These are phyloP conservation scores for Bungarus multicinctus DNA, from an alignment of 2,113 vertebrate genomes.

Conservation along the genomic window DNA sequence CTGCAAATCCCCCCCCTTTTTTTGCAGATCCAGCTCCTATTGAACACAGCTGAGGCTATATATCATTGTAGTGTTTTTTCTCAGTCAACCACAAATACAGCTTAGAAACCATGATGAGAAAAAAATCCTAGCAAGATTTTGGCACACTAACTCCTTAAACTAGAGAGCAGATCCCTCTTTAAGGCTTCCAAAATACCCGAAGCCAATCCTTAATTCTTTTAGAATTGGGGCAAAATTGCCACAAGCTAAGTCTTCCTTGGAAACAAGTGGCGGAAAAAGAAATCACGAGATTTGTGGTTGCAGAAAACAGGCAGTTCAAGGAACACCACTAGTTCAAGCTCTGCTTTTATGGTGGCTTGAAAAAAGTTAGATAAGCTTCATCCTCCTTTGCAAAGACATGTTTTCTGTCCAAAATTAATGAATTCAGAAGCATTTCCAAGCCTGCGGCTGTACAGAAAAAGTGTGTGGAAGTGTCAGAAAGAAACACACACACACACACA, in stretches of 20 bases:
- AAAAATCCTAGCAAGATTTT: background rate
- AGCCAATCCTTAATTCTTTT: background rate
- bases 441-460: background rate
- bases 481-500: background rate
- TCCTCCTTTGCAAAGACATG: background rate
- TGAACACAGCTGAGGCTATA: background rate
- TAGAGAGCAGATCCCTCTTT: background rate
- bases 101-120: background rate
- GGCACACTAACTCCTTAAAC: background rate
- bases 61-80: background rate
- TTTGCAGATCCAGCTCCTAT: background rate
- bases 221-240: background rate
- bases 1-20: background rate
- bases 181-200: background rate
- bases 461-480: background rate
- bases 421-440: background rate
- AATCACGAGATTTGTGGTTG: slow-evolving; percentile 17
- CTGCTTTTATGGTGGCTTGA: background rate
- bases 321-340: background rate
- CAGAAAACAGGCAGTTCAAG: background rate
- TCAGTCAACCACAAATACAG: background rate
- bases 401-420: background rate
- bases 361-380: background rate
- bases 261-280: background rate
- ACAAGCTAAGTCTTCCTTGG: background rate